Evolutionary conservation across 2,113 vertebrate genomes (phyloP).

Genomic region (mouse (Mus musculus)): DNA sequence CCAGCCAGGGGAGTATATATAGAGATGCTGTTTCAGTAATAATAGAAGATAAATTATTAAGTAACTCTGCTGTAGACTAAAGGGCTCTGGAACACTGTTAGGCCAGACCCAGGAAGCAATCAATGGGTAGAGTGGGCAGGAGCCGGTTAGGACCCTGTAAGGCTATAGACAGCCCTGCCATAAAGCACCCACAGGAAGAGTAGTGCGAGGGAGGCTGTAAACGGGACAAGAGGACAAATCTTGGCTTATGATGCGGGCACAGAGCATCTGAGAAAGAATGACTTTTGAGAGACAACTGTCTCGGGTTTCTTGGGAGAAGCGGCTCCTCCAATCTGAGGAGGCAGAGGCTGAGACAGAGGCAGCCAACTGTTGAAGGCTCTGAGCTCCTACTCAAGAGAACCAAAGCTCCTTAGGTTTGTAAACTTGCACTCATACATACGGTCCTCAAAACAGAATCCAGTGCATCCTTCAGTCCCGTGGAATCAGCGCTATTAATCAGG

Average conservation of each 20-base stretch:
- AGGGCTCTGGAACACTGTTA: constrained; percentile 70
- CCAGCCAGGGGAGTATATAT: background rate
- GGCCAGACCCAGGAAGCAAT: constrained; percentile 72
- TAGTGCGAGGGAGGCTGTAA: background rate
- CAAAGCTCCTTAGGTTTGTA: constrained; percentile 60
- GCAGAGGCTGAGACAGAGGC: background rate
- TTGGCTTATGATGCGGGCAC: background rate
- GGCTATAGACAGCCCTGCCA: constrained; percentile 8
- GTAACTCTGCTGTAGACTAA: constrained; percentile 79
- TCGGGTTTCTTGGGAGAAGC: background rate
- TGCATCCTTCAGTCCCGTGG: constrained; percentile 27
- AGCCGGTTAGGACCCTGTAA: constrained; percentile 7
- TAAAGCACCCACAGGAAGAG: background rate
- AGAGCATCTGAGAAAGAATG: background rate
- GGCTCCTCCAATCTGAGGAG: background rate
- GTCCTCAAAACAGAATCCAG: constrained; percentile 65
- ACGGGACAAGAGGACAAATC: background rate
- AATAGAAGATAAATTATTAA: constrained; percentile 39
- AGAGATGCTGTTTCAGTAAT: background rate
- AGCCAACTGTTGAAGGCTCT: background rate
- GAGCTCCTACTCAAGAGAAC: background rate
- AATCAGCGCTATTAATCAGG: constrained; percentile 55
- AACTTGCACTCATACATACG: constrained; percentile 73
- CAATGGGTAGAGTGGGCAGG: constrained; percentile 17
- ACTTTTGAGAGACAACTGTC: background rate